Base-by-base conservation (phyloP, 2,888 invertebrate genomes). In the Cephonodes hylas region DNA sequence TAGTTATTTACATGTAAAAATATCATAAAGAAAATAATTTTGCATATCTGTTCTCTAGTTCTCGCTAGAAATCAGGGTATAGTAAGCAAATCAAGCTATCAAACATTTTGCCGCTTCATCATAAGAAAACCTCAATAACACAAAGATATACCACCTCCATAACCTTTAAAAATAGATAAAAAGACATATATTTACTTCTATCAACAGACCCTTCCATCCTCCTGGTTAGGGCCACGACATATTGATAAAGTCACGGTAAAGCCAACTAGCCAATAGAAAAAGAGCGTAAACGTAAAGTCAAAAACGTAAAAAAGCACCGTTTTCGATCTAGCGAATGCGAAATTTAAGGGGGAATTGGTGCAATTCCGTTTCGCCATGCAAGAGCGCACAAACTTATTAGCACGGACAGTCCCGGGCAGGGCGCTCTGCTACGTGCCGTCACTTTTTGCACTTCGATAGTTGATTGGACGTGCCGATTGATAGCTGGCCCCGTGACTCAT, bases 311-410 rank as follows among this genome's bases (percentile, higher is more conserved):
- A 80, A 78, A 81, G 76, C 66, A 70, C 76, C 75, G 72, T 76
- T 79, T 79, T 74, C 81, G 81, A 81, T 77, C 79, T 70, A 77
- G 70, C 84, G 85, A 87, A 85, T 85, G 86, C 76, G 81, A 83
- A 85, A 83, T 73, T 73, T 72, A 71, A 73, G 72, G 70, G 63
- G 71, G 69, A 72, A 72, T 73, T 70, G 89, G 83, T 80, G 81
- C 88, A 86, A 88, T 89, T 88, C 85, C 86, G 86, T 73, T 83
- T 74, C 77, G 83, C 79, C 82, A 88, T 90, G 91, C 89, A 88
- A 90, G 88, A 90, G 88, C 80, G 91, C 83, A 85, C 89, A 89
- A 88, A 89, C 88, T 89, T 88, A 89, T 89, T 89, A 89, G 86
- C 87, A 65, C 59, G 64, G 74, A 70, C 66, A 64, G 48, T 22